These are phyloP conservation scores for Toxonevra muliebris DNA, from an alignment of 2,888 invertebrate species.

Conservation along the genomic window DNA sequence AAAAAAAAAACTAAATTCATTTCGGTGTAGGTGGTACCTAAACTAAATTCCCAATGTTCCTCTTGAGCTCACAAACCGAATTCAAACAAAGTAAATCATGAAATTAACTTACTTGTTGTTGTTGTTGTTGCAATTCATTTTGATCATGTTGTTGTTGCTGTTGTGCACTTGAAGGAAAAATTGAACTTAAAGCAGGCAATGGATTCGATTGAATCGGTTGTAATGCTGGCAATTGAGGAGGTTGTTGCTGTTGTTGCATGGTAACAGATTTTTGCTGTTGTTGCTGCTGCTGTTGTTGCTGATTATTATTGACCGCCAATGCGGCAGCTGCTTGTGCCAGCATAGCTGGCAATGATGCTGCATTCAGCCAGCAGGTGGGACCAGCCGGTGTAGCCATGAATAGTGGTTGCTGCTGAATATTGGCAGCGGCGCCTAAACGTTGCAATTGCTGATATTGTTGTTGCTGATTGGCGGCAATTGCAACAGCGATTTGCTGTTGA, in stretches of 20 bases:
- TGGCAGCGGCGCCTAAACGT: constrained; percentile 51
- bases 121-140: constrained; percentile 43
- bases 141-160: constrained; percentile 40
- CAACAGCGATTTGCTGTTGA: constrained; percentile 51
- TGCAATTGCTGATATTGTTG: constrained; percentile 49
- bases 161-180: constrained; percentile 51
- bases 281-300: constrained; percentile 50
- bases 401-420: constrained; percentile 56
- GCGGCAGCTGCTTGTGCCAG: constrained; percentile 60
- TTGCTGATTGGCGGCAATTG: constrained; percentile 46
- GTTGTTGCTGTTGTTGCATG: constrained; percentile 41
- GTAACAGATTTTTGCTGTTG: constrained; percentile 37
- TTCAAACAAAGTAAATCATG: no score
- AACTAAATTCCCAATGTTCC: no score
- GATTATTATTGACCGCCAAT: constrained; percentile 53
- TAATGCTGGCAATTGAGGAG: constrained; percentile 54
- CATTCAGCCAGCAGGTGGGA: constrained; percentile 52
- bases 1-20: no score
- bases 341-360: constrained; percentile 62
- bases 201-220: constrained; percentile 57
- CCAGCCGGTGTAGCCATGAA: constrained; percentile 65
- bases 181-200: constrained; percentile 58
- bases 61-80: no score
- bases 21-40: no score
- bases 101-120: constrained; percentile 38